Conservation (phyloP, 2,113 vertebrate genomes). For the Stegostoma tigrinum region DNA sequence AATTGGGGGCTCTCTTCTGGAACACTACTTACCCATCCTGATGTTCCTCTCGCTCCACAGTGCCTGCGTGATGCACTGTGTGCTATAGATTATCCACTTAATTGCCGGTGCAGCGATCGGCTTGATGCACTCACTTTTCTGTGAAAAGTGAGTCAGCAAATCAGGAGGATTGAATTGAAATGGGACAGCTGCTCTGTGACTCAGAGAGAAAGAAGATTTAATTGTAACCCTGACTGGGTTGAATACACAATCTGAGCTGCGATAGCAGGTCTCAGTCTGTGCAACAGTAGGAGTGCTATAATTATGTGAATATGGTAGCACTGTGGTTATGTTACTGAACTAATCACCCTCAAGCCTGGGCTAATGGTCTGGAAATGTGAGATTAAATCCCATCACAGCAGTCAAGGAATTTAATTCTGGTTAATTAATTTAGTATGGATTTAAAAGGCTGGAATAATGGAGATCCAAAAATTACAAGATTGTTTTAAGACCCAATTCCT, state of each 20-base stretch:
- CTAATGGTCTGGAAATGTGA: background rate
- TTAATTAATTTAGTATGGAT: background rate
- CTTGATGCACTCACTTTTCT: background rate
- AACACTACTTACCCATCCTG: background rate
- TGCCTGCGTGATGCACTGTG: background rate
- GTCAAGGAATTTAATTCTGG: too few species aligned
- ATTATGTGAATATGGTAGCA: background rate
- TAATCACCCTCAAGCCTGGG: background rate
- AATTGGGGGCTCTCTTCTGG: background rate
- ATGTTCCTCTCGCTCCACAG: background rate
- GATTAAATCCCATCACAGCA: background rate
- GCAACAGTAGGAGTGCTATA: background rate
- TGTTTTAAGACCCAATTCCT: too few species aligned
- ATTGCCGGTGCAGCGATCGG: background rate
- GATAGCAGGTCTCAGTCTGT: background rate
- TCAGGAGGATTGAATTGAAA: background rate
- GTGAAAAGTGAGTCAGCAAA: background rate
- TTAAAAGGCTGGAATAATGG: background rate
- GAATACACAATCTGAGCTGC: background rate
- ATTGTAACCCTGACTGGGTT: background rate
- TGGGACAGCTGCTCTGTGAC: background rate
- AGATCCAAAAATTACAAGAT: too few species aligned
- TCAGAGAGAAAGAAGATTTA: background rate
- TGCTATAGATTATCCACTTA: background rate
- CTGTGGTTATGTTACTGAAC: background rate